Conservation (phyloP, 1,140 invertebrate species). For the Penaeus vannamei region DNA sequence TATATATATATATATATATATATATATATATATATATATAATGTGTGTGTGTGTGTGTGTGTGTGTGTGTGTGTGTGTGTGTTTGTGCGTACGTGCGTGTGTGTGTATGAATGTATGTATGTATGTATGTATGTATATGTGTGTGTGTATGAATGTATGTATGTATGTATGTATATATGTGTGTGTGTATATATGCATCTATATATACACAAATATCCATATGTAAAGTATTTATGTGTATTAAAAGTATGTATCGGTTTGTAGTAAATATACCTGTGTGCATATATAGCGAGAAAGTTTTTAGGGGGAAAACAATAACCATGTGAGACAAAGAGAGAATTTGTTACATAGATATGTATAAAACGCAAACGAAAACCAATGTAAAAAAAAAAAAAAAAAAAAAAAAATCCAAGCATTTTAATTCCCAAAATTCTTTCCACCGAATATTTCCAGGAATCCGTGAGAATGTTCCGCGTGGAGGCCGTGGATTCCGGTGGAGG, state of each 20-base stretch:
- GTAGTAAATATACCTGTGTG: background rate
- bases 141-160: background rate
- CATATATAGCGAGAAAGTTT: background rate
- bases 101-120: background rate
- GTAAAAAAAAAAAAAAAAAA: background rate
- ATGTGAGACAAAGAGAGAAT: too few relatives aligned
- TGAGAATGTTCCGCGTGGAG: background rate
- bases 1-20: slow-evolving; percentile 16
- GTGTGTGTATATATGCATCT: background rate
- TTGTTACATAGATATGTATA: too few relatives aligned
- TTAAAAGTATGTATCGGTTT: background rate
- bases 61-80: background rate
- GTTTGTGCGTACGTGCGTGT: background rate
- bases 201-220: background rate
- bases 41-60: background rate
- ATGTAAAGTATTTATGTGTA: background rate
- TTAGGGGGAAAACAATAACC: background rate
- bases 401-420: background rate
- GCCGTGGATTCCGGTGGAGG: slow-evolving; percentile 30
- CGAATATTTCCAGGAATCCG: background rate
- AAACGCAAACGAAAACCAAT: too few relatives aligned
- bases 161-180: slow-evolving; percentile 7
- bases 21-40: slow-evolving; percentile 8
- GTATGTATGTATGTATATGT: background rate
- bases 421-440: background rate